Conservation (phyloP, 2,797 vertebrate species). For the Lithobates pipiens region DNA sequence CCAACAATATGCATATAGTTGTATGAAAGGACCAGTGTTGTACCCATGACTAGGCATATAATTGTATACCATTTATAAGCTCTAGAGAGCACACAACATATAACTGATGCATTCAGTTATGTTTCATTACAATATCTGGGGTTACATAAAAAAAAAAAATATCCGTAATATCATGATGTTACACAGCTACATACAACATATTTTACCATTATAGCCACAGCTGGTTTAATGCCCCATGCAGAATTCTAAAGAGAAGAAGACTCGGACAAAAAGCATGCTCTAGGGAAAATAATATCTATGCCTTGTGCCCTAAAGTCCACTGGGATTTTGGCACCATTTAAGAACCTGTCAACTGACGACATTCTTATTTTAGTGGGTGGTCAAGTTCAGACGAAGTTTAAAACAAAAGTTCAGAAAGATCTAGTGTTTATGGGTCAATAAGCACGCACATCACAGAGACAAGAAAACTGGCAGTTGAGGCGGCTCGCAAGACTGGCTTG, state of each 20-base stretch:
- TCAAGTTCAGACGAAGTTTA: slow-evolving; percentile 59
- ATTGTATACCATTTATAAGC: too few relatives aligned
- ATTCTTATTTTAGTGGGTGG: slow-evolving; percentile 51
- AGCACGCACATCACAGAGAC: slow-evolving; percentile 37
- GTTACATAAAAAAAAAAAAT: too few relatives aligned
- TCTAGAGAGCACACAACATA: too few relatives aligned
- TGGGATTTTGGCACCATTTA: slow-evolving; percentile 21
- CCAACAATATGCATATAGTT: neutral
- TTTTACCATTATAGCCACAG: neutral
- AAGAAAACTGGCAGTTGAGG: slow-evolving; percentile 38
- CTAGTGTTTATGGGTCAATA: slow-evolving; percentile 46
- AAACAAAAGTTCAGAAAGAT: slow-evolving; percentile 55
- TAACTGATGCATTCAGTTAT: neutral
- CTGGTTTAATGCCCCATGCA: neutral
- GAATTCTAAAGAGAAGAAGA: neutral
- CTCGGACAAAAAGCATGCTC: neutral
- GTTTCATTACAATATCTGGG: neutral
- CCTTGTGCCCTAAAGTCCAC: neutral
- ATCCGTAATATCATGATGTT: neutral
- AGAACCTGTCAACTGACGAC: slow-evolving; percentile 25
- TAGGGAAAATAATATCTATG: neutral
- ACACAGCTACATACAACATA: neutral
- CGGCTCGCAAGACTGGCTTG: slow-evolving; percentile 21
- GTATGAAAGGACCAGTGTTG: neutral
- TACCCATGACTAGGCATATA: neutral